These are phyloP conservation scores for Aldabrachelys gigantea DNA, from an alignment of 2,113 vertebrate species.

Conservation along the genomic window DNA sequence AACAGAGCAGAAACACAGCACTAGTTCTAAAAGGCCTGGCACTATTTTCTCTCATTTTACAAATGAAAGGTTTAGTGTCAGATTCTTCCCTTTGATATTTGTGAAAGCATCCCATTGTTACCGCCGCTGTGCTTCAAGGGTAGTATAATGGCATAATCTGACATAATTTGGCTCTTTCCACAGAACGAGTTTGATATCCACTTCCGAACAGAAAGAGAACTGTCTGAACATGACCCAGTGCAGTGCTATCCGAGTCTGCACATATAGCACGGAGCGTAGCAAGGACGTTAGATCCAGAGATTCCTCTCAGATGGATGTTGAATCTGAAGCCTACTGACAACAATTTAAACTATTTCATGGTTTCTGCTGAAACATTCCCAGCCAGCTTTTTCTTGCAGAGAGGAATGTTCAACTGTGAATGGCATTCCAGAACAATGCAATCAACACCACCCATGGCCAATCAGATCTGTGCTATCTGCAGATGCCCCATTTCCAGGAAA, in stretches of 20 bases:
- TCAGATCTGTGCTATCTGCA: background rate
- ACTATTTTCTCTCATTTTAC: background rate
- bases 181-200: background rate
- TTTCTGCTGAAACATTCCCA: background rate
- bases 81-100: background rate
- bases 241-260: background rate
- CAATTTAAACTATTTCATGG: background rate
- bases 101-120: background rate
- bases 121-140: background rate
- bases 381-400: background rate
- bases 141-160: background rate
- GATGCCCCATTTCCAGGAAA: background rate
- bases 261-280: background rate
- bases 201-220: background rate
- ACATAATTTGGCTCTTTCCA: background rate
- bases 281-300: background rate
- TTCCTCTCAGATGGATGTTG: background rate
- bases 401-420: background rate
- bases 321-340: background rate
- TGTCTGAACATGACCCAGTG: background rate
- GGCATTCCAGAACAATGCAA: background rate
- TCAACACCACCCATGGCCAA: fast-evolving
- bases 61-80: no score
- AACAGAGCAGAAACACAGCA: background rate
- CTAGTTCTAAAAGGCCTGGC: background rate